Evolutionary conservation across 2,113 vertebrate species (phyloP).

Genomic region (Lycocorax pyrrhopterus): DNA sequence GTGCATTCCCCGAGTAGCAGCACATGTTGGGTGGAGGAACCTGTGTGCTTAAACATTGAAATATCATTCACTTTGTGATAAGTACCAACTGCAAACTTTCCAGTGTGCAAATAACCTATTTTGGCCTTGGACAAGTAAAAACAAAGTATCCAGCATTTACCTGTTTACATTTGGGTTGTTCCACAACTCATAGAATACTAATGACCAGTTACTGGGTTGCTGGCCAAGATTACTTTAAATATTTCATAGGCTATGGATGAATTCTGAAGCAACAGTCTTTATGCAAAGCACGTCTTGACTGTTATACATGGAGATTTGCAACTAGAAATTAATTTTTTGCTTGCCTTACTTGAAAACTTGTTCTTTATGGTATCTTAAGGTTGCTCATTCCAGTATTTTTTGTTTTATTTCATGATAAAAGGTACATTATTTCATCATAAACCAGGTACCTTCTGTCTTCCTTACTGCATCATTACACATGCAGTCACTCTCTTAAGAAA

Average conservation of each 20-base stretch:
- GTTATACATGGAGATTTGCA: not conserved
- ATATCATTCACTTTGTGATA: not conserved
- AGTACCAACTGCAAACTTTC: not conserved
- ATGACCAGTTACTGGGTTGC: not conserved
- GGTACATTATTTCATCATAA: not conserved
- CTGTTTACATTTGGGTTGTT: not conserved
- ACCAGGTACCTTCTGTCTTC: not conserved
- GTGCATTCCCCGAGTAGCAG: rapidly evolving
- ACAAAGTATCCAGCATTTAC: not conserved
- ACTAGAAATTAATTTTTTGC: not conserved
- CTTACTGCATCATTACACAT: not conserved
- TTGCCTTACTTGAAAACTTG: not conserved
- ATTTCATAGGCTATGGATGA: not conserved
- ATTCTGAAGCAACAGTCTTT: not conserved
- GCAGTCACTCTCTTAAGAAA: not conserved
- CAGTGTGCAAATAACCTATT: not conserved
- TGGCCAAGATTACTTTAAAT: not conserved
- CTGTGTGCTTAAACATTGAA: not conserved
- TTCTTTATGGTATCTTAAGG: not conserved
- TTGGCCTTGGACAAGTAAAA: not conserved
- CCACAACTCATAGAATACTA: not conserved
- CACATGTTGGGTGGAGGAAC: not conserved
- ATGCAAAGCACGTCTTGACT: not conserved
- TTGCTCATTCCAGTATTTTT: not conserved
- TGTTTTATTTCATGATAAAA: not conserved